Percentiles rank a stretch among this genome's conserved stretches.
Evolutionary conservation across 2,797 vertebrate genomes (phyloP).

Genomic region (Tapera naevia): DNA sequence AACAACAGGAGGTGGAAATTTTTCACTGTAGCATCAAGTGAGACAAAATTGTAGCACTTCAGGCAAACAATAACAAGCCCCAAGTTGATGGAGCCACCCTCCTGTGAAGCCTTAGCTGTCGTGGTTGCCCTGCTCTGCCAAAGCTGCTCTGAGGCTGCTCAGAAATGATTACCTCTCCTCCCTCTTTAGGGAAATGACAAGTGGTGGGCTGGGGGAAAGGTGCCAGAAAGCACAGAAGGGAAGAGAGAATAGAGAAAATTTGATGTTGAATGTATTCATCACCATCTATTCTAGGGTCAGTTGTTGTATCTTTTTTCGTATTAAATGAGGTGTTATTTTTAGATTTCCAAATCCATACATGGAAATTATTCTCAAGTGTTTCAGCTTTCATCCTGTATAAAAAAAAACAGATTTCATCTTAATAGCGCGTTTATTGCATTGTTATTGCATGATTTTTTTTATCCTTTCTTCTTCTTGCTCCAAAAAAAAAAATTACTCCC

Average conservation of each 20-base stretch:
- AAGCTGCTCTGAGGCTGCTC: background rate
- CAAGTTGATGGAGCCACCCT: fast-evolving
- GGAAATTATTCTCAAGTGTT: constrained; percentile 51
- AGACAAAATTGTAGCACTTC: background rate
- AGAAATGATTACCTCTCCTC: background rate
- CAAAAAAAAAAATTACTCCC: background rate
- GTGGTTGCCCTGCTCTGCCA: background rate
- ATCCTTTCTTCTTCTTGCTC: background rate
- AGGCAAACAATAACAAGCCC: background rate
- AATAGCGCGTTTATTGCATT: background rate
- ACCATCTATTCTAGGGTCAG: constrained; percentile 28
- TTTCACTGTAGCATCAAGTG: background rate
- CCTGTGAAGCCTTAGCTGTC: background rate
- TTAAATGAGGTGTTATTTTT: constrained; percentile 56
- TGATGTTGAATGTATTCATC: constrained; percentile 19
- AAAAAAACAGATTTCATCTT: background rate
- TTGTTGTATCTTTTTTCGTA: background rate
- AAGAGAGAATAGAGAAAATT: constrained; percentile 31
- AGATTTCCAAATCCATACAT: constrained; percentile 22
- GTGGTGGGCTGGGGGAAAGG: background rate
- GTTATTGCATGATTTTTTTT: constrained; percentile 7
- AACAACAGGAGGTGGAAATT: background rate
- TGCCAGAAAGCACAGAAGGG: background rate
- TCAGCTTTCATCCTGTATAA: background rate
- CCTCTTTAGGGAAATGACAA: background rate